phyloP scores from a whole-genome alignment of 2,888 invertebrate species.

The Aleiodes testaceus region DNA sequence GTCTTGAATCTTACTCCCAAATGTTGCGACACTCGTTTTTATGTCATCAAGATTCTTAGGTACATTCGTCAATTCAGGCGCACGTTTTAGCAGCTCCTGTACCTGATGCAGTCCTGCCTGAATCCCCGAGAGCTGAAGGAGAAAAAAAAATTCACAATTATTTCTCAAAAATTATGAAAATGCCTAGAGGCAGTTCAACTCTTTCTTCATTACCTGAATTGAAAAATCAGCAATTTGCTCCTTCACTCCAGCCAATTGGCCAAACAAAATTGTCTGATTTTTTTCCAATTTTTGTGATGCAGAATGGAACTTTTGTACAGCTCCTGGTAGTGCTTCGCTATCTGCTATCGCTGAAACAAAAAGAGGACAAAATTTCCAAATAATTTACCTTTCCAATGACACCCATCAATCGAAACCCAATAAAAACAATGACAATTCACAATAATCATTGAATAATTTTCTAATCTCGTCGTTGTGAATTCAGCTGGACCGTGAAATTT shows the following conservation, averaged over 20 bases:
- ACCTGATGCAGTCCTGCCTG: slow-evolving; percentile 75
- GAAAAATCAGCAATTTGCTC: slow-evolving; percentile 75
- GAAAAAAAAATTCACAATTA: slow-evolving; percentile 18
- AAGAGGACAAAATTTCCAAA: slow-evolving; percentile 43
- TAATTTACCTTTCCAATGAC: neutral
- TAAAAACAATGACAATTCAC: neutral
- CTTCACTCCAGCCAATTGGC: slow-evolving; percentile 77
- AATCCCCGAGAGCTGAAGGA: slow-evolving; percentile 71
- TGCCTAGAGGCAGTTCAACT: neutral
- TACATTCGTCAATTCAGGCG: slow-evolving; percentile 77
- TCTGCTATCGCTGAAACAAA: slow-evolving; percentile 78
- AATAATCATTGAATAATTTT: neutral
- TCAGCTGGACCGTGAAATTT: slow-evolving; percentile 29
- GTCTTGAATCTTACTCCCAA: slow-evolving; percentile 78
- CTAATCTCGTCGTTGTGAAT: neutral
- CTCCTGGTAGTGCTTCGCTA: slow-evolving; percentile 81
- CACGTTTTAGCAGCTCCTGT: slow-evolving; percentile 76
- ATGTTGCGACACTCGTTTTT: slow-evolving; percentile 76
- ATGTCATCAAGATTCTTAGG: slow-evolving; percentile 76
- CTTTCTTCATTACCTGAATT: slow-evolving; percentile 69
- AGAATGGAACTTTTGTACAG: slow-evolving; percentile 82
- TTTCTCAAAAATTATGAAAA: too few species aligned
- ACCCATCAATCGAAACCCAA: neutral
- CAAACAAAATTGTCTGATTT: slow-evolving; percentile 79
- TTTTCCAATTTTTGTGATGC: slow-evolving; percentile 80